phyloP scores from a whole-genome alignment of 2,888 invertebrate genomes.

The Lepidonotus clava region DNA sequence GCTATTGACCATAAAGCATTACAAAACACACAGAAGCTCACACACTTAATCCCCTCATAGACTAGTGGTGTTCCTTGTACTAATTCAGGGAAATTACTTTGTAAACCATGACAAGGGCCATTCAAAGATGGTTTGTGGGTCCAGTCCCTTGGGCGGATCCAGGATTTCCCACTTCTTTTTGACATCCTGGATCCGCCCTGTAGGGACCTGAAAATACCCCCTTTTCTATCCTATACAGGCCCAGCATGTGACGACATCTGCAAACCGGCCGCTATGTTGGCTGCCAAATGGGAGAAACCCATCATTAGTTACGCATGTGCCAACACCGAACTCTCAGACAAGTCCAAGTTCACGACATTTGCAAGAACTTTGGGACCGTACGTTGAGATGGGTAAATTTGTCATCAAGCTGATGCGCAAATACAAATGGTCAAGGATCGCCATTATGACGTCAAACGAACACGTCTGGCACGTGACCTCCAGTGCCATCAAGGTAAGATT shows the following conservation, averaged over 20 bases:
- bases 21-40: too few species aligned
- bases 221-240: too few species aligned
- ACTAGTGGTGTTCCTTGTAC: too few species aligned
- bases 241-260: constrained; percentile 70
- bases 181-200: too few species aligned
- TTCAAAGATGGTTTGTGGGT: too few species aligned
- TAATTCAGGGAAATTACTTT: too few species aligned
- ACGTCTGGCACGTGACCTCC: constrained; percentile 44
- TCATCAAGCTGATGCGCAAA: constrained; percentile 34
- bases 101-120: too few species aligned
- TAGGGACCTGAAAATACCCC: too few species aligned
- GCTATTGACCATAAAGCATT: too few species aligned
- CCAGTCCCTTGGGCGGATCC: too few species aligned
- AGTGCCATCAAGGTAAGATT: constrained; percentile 38
- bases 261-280: constrained; percentile 68
- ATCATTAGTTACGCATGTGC: constrained; percentile 60
- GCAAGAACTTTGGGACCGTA: constrained; percentile 54
- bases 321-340: constrained; percentile 50
- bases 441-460: constrained; percentile 38
- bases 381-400: constrained; percentile 25
- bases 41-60: too few species aligned
- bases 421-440: constrained; percentile 44
- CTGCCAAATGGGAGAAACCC: constrained; percentile 63
- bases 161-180: too few species aligned
- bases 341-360: constrained; percentile 50